Evolutionary conservation across 2,113 vertebrate genomes (phyloP).

Genomic region (Echinops telfairi): DNA sequence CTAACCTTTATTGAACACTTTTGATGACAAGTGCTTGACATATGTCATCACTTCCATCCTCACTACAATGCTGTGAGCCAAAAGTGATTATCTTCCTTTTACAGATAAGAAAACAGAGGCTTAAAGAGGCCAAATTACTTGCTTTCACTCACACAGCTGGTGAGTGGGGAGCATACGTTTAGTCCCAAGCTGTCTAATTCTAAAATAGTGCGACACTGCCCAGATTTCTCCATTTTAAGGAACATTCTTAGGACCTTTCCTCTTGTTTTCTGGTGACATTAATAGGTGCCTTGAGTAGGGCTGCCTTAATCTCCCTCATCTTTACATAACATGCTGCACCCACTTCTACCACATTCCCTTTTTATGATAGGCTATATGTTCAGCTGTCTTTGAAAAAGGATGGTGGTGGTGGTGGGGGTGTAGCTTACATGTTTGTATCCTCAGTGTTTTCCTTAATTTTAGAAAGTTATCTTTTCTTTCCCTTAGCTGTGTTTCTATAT

Average conservation of each 20-base stretch:
- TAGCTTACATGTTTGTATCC: background rate
- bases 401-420: background rate
- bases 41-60: background rate
- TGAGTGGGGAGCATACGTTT: background rate
- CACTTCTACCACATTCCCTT: background rate
- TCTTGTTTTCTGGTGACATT: background rate
- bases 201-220: background rate
- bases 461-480: background rate
- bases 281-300: background rate
- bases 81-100: background rate
- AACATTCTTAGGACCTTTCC: background rate
- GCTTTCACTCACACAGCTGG: background rate
- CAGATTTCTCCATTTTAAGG: background rate
- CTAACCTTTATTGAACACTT: background rate
- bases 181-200: background rate
- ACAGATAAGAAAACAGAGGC: background rate
- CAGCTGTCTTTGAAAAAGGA: background rate
- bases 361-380: background rate
- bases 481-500: conserved; percentile 34
- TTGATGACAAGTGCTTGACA: background rate
- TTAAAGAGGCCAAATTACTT: background rate
- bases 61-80: background rate
- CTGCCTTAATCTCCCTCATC: background rate
- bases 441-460: background rate
- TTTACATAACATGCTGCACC: background rate